A percentile compares a stretch with the other conserved stretches of the same genome.
These are phyloP conservation scores for Plodia interpunctella DNA, from an alignment of 1,140 invertebrate genomes.

Conservation along the genomic window DNA sequence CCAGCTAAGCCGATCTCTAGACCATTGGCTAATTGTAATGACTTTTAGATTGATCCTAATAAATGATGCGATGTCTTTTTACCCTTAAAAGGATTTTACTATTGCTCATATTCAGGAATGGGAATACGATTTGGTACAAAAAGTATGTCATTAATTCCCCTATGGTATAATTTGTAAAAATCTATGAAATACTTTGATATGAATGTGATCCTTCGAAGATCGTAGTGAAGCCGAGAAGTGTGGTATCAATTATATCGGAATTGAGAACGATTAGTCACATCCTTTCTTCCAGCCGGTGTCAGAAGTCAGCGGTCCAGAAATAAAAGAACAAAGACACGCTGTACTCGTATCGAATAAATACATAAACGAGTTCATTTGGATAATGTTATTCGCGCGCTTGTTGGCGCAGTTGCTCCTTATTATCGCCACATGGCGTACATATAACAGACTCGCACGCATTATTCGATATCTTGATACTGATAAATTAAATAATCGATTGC, in stretches of 20 bases:
- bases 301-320: constrained; percentile 51
- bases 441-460: background rate
- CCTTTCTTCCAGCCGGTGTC: constrained; percentile 24
- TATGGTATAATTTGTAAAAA: too few relatives aligned
- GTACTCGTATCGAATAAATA: constrained; percentile 43
- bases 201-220: too few relatives aligned
- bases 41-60: too few relatives aligned
- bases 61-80: too few relatives aligned
- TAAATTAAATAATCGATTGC: constrained; percentile 5
- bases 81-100: too few relatives aligned
- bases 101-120: too few relatives aligned
- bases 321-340: constrained; percentile 46
- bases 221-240: too few relatives aligned
- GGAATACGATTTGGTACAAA: too few relatives aligned
- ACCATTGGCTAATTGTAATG: too few relatives aligned
- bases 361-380: constrained; percentile 38
- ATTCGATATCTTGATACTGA: constrained; percentile 8
- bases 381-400: constrained; percentile 34
- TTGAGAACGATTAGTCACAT: background rate
- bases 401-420: constrained; percentile 28
- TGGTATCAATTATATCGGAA: background rate
- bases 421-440: constrained; percentile 8
- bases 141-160: too few relatives aligned
- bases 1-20: too few relatives aligned
- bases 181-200: too few relatives aligned